Conservation (phyloP, 2,113 vertebrate species). For the Xenotilapia flavipinnis region DNA sequence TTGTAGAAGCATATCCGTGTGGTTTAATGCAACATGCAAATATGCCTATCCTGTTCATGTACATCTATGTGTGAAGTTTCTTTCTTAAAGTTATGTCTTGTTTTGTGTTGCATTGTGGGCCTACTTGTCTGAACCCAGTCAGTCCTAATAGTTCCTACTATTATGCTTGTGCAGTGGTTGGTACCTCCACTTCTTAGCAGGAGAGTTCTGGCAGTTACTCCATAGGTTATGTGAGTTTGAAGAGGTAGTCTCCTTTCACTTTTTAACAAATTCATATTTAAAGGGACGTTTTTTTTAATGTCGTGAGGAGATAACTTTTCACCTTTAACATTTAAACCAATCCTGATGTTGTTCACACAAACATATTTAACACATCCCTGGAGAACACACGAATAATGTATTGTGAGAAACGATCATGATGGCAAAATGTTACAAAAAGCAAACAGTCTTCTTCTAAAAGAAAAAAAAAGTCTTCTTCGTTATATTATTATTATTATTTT, state of each 20-base stretch:
- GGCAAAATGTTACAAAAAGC: neutral
- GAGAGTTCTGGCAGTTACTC: neutral
- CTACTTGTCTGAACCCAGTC: rapidly evolving
- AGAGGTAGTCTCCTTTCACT: rapidly evolving
- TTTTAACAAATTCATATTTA: neutral
- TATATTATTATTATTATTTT: neutral
- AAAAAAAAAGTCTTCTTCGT: neutral
- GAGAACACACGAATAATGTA: too few relatives aligned
- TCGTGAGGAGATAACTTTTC: too few relatives aligned
- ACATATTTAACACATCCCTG: too few relatives aligned
- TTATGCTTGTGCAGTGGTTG: neutral
- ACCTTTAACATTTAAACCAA: too few relatives aligned
- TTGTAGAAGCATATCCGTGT: rapidly evolving
- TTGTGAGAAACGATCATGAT: neutral
- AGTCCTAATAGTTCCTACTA: neutral
- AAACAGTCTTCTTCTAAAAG: neutral
- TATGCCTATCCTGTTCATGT: neutral
- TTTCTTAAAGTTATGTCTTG: neutral
- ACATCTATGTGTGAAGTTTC: rapidly evolving
- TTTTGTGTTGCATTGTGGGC: neutral
- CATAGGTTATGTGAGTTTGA: neutral
- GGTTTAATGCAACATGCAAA: rapidly evolving
- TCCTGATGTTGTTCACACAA: too few relatives aligned
- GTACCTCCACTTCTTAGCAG: neutral
- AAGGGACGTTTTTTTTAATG: too few relatives aligned